Evolutionary conservation across 2,797 vertebrate species (phyloP).

Genomic region (Tolypeutes matacus): DNA sequence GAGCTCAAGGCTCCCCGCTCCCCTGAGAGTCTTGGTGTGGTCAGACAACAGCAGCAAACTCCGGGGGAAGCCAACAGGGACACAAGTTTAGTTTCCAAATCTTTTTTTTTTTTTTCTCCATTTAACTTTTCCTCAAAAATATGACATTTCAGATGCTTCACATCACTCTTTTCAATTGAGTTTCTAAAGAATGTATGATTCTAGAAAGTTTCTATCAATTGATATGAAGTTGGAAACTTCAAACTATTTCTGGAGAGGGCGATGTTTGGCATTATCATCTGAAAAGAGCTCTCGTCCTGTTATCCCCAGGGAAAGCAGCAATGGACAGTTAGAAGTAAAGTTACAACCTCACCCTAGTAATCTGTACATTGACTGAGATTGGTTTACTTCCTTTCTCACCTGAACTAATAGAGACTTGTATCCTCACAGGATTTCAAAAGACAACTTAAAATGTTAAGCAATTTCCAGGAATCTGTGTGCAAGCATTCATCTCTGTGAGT

Average conservation of each 20-base stretch:
- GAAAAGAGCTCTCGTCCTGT: not conserved
- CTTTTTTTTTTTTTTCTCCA: not conserved
- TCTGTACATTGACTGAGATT: fast-evolving
- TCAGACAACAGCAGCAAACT: fast-evolving
- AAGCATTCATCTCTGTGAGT: not conserved
- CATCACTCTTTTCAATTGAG: not conserved
- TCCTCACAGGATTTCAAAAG: not conserved
- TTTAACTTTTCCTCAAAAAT: not conserved
- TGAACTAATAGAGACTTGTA: not conserved
- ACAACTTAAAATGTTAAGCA: not conserved
- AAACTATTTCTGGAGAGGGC: not conserved
- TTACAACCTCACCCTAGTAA: too few species aligned
- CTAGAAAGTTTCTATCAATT: not conserved
- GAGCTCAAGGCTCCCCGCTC: fast-evolving
- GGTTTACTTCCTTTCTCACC: not conserved
- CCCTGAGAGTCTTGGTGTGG: fast-evolving
- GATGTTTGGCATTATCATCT: not conserved
- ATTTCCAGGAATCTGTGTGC: not conserved
- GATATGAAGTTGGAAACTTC: not conserved
- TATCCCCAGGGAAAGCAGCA: too few species aligned
- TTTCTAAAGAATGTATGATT: not conserved
- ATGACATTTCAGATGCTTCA: not conserved
- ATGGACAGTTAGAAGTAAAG: fast-evolving
- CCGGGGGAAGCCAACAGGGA: not conserved
- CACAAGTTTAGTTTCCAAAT: not conserved